Percentiles rank a stretch among this genome's conserved stretches.
Conservation (phyloP, 2,888 invertebrate genomes). For the Trilocha varians region DNA sequence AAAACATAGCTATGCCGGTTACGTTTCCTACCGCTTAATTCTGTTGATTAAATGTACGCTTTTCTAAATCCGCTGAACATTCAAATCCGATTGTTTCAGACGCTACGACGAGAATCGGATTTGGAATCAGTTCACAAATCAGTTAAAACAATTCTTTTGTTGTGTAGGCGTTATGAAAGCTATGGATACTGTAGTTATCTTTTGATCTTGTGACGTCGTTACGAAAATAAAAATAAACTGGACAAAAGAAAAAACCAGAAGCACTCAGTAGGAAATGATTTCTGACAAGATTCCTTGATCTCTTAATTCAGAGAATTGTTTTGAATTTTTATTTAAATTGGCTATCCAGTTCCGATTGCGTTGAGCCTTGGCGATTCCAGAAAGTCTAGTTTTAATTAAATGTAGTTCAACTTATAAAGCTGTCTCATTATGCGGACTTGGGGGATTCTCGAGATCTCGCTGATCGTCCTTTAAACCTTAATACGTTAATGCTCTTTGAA, state of each 20-base stretch:
- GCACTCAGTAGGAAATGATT: no score
- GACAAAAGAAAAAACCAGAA: no score
- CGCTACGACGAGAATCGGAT: neutral
- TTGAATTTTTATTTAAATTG: conserved; percentile 1
- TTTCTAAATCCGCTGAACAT: conserved; percentile 12
- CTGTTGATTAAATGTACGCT: conserved; percentile 26
- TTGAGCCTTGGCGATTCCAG: conserved; percentile 13
- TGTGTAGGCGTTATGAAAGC: no score
- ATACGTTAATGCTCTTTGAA: conserved; percentile 14
- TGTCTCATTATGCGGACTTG: conserved; percentile 4
- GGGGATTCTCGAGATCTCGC: conserved; percentile 3
- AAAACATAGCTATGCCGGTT: conserved; percentile 22
- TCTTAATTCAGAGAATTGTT: neutral
- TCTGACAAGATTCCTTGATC: no score
- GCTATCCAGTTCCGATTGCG: conserved; percentile 6
- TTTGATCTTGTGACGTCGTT: no score
- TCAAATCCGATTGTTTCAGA: neutral
- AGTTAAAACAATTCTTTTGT: no score
- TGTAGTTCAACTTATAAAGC: conserved; percentile 6
- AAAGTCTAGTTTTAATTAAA: conserved; percentile 23
- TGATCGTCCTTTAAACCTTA: conserved; percentile 5
- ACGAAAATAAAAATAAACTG: no score
- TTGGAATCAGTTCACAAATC: neutral
- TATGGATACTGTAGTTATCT: no score
- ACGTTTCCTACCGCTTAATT: conserved; percentile 27